phyloP scores from a whole-genome alignment of 2,888 invertebrate genomes.

The Lochmaea capreae region DNA sequence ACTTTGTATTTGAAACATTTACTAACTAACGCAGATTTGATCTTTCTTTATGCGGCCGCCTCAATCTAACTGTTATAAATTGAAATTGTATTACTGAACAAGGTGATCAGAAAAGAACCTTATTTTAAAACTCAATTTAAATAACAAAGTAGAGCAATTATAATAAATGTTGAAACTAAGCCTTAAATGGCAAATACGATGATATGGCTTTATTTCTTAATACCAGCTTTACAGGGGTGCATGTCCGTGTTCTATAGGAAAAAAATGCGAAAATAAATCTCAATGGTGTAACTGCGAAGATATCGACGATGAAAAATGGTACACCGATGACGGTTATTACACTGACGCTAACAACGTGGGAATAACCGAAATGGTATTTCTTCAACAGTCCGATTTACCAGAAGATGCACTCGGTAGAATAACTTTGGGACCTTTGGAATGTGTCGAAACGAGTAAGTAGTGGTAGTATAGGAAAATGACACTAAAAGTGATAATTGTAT shows the following conservation, averaged over 20 bases:
- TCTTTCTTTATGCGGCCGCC: too few species aligned
- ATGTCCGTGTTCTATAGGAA: conserved; percentile 81
- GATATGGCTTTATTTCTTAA: conserved; percentile 44
- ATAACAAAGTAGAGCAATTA: too few species aligned
- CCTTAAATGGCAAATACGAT: conserved; percentile 20
- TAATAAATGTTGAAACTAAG: too few species aligned
- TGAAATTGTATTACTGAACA: too few species aligned
- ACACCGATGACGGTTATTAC: conserved; percentile 89
- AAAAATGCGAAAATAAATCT: conserved; percentile 83
- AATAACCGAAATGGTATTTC: conserved; percentile 90
- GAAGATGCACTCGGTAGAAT: conserved; percentile 88
- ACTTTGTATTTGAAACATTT: too few species aligned
- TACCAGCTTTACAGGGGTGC: conserved; percentile 70
- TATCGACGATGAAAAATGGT: conserved; percentile 86
- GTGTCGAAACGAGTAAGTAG: conserved; percentile 91
- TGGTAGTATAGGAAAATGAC: too few species aligned
- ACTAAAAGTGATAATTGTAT: too few species aligned
- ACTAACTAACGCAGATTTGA: too few species aligned
- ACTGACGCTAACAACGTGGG: conserved; percentile 85
- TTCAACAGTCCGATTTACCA: conserved; percentile 85
- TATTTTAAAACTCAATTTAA: background rate
- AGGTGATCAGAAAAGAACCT: background rate
- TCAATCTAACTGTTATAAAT: too few species aligned
- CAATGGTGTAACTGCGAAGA: conserved; percentile 91
- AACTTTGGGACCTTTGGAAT: conserved; percentile 90